These are phyloP conservation scores for Alethe diademata DNA, from an alignment of 2,113 vertebrate genomes.

Conservation along the genomic window DNA sequence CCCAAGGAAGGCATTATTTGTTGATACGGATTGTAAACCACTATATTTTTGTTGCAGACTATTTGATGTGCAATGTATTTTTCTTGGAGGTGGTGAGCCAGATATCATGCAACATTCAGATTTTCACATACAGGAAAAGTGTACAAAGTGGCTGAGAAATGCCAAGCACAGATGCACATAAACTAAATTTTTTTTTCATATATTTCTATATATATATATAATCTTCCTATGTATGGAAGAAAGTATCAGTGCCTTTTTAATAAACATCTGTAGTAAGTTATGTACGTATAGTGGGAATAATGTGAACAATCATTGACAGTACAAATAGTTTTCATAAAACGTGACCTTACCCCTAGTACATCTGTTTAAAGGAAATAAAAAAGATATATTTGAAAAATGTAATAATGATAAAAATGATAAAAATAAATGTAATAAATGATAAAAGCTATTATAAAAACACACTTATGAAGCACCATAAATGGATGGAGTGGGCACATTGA, in stretches of 20 bases:
- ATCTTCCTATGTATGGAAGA: neutral
- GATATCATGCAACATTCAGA: neutral
- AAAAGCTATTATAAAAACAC: rapidly evolving
- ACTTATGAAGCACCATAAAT: neutral
- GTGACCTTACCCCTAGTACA: neutral
- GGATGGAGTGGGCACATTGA: neutral
- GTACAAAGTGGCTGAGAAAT: neutral
- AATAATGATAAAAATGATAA: neutral
- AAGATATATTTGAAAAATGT: rapidly evolving
- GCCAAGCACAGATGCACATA: neutral
- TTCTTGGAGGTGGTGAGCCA: neutral
- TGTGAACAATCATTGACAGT: neutral
- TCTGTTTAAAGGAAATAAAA: neutral
- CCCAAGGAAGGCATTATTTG: conserved; percentile 14
- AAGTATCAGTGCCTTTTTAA: neutral
- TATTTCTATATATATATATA: neutral
- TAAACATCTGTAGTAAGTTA: neutral
- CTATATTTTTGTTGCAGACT: conserved; percentile 14
- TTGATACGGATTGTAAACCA: conserved; percentile 5
- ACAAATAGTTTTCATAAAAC: neutral
- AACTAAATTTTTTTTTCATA: neutral
- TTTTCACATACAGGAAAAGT: neutral
- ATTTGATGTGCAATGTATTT: neutral
- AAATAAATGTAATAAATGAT: neutral
- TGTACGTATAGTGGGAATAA: neutral